Base-by-base conservation (phyloP, 2,797 vertebrate genomes). In the Enteromius thamalakanensis region DNA sequence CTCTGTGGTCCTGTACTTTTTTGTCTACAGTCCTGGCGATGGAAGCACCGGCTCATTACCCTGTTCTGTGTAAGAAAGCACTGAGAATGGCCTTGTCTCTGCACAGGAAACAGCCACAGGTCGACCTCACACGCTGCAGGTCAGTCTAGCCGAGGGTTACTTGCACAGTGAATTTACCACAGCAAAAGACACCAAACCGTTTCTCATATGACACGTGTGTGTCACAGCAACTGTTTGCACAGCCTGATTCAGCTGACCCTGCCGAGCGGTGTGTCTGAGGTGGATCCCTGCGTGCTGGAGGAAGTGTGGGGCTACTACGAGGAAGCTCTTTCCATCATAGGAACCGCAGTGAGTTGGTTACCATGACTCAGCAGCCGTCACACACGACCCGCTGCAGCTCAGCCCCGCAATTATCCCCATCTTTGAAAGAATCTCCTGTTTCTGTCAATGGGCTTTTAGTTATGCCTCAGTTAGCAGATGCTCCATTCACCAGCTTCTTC, bases 231-330 rank as follows among this genome's bases (percentile, higher is more conserved):
- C 90, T 98, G 95, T 79, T 74, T 98, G 9, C 96, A 94, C 88
- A 96, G 92, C 88, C 94, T 99, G 91, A 95, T 99, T 91, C 94
- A 95, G 87, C 92, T 99, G 90, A 95, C 95, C 75, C 91, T 98
- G 86, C 96, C 97, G 0, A 93, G 89, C 0, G 94, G 95, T 14
- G 77, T 94, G 79, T 91, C 91, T 2, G 94, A 94, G 87, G 83
- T 94, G 90, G 95, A 96, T 78, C 86, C 92, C 70, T 94, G 86
- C 82, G 90, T 93, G 29, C 92, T 97, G 49, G 92, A 95, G 86
- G 98, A 98, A 90, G 90, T 94, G 62, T 96, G 96, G 96, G 89
- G 78, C 86, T 96, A 96, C 93, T 98, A 96, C 69, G 93, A 98
- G 91, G 96, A 97, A 89, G 95, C 93, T 89, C 92, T 97, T 89